Evolutionary conservation across 2,797 vertebrate genomes (phyloP).

Genomic region (Chrysocyon brachyurus): DNA sequence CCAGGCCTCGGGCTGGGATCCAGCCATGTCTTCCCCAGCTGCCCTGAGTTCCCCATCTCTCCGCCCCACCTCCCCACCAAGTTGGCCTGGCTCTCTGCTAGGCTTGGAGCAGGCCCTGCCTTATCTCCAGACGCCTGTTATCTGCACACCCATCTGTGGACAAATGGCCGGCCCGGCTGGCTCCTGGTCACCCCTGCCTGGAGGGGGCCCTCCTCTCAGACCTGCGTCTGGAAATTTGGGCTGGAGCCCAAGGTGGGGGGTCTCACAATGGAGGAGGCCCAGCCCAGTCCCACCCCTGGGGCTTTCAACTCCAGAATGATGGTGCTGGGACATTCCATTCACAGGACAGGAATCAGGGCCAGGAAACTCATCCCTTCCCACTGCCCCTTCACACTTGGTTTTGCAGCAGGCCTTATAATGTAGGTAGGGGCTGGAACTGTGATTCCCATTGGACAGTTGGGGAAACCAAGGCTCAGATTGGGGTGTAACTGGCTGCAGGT

Average conservation of each 20-base stretch:
- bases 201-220: constrained; percentile 64
- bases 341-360: not conserved
- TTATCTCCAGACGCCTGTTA: constrained; percentile 84
- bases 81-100: constrained; percentile 35
- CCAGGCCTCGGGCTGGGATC: not conserved
- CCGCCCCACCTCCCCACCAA: not conserved
- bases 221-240: constrained; percentile 81
- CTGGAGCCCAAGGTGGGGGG: constrained; percentile 85
- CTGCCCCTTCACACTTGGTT: not conserved
- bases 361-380: not conserved
- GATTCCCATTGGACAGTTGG: not conserved
- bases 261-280: constrained; percentile 57
- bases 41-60: not conserved
- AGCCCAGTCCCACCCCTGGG: constrained; percentile 23
- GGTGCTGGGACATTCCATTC: constrained; percentile 30
- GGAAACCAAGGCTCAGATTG: constrained; percentile 38
- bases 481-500: not conserved
- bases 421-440: not conserved
- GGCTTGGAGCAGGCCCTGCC: constrained; percentile 61
- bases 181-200: constrained; percentile 81
- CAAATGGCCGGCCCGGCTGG: constrained; percentile 84
- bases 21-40: not conserved
- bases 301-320: constrained; percentile 25
- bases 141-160: constrained; percentile 83
- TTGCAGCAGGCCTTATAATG: not conserved